Percentiles rank a stretch among this genome's conserved stretches.
These are phyloP conservation scores for Platycnemis pennipes DNA, from an alignment of 2,888 invertebrate genomes.

Conservation along the genomic window DNA sequence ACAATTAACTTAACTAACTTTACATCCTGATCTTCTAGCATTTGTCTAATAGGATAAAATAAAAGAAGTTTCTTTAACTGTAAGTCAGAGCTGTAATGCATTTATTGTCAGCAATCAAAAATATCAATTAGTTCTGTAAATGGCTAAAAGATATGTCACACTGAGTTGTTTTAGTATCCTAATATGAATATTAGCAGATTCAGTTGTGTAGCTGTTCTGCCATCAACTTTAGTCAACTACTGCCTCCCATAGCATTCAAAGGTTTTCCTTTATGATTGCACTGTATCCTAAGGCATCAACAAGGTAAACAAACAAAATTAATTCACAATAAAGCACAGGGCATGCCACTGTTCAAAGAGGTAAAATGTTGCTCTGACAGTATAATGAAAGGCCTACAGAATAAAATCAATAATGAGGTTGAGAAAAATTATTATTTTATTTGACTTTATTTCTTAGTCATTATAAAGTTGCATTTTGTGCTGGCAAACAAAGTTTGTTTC, in stretches of 20 bases:
- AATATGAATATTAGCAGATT: conserved; percentile 66
- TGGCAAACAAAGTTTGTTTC: conserved; percentile 68
- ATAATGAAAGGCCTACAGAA: conserved; percentile 53
- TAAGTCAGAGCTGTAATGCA: conserved; percentile 67
- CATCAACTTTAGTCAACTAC: conserved; percentile 66
- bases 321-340: conserved; percentile 65
- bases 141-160: conserved; percentile 67
- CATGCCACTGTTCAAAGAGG: conserved; percentile 65
- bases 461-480: conserved; percentile 67
- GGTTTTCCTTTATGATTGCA: conserved; percentile 63
- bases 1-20: conserved; percentile 58
- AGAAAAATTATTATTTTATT: conserved; percentile 65
- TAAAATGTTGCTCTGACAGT: conserved; percentile 59
- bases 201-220: conserved; percentile 65
- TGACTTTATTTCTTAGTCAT: conserved; percentile 64
- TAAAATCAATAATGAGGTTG: conserved; percentile 64
- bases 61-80: conserved; percentile 64
- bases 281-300: conserved; percentile 66
- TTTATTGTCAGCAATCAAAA: conserved; percentile 68
- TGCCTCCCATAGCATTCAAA: conserved; percentile 66
- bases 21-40: conserved; percentile 58
- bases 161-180: conserved; percentile 65
- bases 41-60: conserved; percentile 66
- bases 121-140: conserved; percentile 67
- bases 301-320: conserved; percentile 64